phyloP scores from a whole-genome alignment of 30 jellyfish, hydroid and myxozoan species.

The Hydra vulgaris region DNA sequence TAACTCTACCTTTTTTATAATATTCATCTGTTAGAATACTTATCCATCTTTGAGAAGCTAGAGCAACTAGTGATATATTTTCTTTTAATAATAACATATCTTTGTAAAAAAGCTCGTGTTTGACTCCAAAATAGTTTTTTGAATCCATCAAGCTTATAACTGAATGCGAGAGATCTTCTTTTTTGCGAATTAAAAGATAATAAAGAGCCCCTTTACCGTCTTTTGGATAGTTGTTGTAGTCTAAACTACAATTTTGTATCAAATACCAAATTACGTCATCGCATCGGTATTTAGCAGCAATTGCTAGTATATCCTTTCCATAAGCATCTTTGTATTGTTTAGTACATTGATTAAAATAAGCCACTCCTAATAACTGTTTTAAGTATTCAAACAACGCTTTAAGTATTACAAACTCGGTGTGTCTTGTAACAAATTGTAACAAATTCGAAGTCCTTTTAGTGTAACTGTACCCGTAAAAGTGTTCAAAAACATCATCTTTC shows the following conservation, averaged over 20 bases:
- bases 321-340: neutral
- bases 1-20: neutral
- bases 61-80: neutral
- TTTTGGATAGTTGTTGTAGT: neutral
- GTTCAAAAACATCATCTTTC: neutral
- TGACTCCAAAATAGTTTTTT: neutral
- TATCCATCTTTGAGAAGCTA: conserved; percentile 1
- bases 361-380: neutral
- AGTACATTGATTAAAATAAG: neutral
- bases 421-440: conserved; percentile 1
- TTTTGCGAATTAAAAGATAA: neutral
- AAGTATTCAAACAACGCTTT: conserved; percentile 1
- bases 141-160: neutral
- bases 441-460: neutral
- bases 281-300: conserved; percentile 6
- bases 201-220: conserved; percentile 3
- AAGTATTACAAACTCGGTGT: neutral
- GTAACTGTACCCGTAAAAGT: neutral
- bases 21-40: neutral
- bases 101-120: neutral
- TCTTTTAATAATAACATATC: neutral
- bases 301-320: conserved; percentile 1
- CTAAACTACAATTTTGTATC: neutral
- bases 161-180: neutral
- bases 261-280: conserved; percentile 10